phyloP scores from a whole-genome alignment of 2,797 vertebrate genomes.

The Nyctalus aviator region DNA sequence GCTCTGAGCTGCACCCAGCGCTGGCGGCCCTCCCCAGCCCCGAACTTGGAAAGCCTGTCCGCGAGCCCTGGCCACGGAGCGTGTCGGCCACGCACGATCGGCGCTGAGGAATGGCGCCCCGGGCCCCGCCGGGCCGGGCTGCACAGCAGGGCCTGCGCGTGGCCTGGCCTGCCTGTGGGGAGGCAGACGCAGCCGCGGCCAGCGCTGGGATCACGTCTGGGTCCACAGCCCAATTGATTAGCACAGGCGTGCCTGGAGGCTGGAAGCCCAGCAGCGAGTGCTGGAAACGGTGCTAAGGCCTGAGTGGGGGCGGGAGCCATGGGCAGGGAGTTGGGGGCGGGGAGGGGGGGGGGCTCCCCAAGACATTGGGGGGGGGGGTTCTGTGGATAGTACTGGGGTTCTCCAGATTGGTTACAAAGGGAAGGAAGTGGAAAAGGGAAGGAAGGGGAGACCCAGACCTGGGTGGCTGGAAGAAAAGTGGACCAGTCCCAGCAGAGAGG shows the following conservation, averaged over 20 bases:
- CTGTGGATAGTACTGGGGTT: neutral
- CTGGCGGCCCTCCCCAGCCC: slow-evolving; percentile 18
- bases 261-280: neutral
- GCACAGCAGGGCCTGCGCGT: neutral
- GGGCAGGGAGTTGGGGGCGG: accelerated
- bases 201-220: slow-evolving; percentile 10
- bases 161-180: neutral
- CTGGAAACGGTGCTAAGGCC: neutral
- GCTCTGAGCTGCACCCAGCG: slow-evolving; percentile 57
- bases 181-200: neutral
- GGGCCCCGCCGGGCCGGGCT: neutral
- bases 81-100: slow-evolving; percentile 56
- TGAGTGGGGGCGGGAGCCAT: neutral
- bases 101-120: slow-evolving; percentile 51
- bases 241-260: slow-evolving; percentile 8
- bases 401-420: neutral
- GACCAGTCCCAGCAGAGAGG: neutral
- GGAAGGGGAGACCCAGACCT: neutral
- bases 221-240: neutral
- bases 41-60: slow-evolving; percentile 77
- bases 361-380: neutral
- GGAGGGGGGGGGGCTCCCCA: neutral
- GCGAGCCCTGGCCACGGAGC: neutral
- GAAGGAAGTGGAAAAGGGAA: neutral
- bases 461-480: neutral